Evolutionary conservation across 2,113 vertebrate species (phyloP), one percentile per base, ranked within the genome.

Genomic region (Laticauda colubrina): DNA sequence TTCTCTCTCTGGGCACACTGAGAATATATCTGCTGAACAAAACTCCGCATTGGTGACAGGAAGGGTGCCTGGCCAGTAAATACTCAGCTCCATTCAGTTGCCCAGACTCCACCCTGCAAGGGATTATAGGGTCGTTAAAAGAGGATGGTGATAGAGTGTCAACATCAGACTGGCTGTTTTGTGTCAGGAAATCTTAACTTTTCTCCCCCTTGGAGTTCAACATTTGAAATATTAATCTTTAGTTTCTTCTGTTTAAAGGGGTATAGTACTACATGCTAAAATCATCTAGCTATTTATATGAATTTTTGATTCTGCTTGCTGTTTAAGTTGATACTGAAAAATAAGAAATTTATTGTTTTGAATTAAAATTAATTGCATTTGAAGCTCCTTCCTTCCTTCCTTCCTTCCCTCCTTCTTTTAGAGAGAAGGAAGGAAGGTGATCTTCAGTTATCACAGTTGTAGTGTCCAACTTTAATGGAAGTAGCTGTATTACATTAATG

Each of bases 401-500:
- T 39, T 21, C 75, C 14, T 43, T 23, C 34, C 34, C 43, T 9
- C 39, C 39, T 85, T 8, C 75, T 20, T 43, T 43, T 43, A 64
- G 59, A 64, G 59, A 64, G 26, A 14, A n/a, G 75, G 34, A n/a
- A n/a, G 75, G 5, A 5, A 85, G 75, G 15, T 39, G n/a, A 39
- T 85, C 11, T 5, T 85, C 75, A 34, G 15, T 85, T 10, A 3
- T n/a, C 20, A 21, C 12, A 39, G 7, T 85, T 85, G 6, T 34
- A 34, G 10, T 85, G 39, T 21, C 34, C n/a, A 85, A 64, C 26
- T 12, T 29, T 64, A 29, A 64, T 29, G 11, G 61, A 64, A 29
- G 61, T 64, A 64, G 26, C 24, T 93, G 91, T 85, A 92, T 95
- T 91, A 94, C n/a, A 59, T 10, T 39, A 85, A 59, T 87, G 14